These are phyloP conservation scores for Protobothrops flavoviridis DNA, from an alignment of 2,113 vertebrate genomes.

Conservation along the genomic window DNA sequence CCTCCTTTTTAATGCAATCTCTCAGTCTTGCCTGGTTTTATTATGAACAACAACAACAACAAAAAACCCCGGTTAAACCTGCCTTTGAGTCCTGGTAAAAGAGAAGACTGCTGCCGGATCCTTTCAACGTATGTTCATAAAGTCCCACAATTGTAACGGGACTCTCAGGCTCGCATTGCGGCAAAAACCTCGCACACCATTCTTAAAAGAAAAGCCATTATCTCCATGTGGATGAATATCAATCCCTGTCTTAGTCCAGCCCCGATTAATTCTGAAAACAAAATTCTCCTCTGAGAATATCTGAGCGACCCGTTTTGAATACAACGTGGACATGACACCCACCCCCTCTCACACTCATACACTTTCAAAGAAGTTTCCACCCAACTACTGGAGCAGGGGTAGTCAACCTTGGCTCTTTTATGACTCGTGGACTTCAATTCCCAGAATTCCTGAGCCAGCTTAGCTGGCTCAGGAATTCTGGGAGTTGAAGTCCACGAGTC, in stretches of 20 bases:
- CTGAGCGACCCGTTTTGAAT: neutral
- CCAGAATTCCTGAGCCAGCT: no score
- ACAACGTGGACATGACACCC: neutral
- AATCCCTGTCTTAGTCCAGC: neutral
- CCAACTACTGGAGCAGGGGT: neutral
- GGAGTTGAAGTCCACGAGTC: no score
- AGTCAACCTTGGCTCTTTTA: no score
- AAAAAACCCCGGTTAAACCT: neutral
- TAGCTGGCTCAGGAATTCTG: no score
- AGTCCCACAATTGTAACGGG: no score
- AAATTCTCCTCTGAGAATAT: neutral
- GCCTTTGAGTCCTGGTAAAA: neutral
- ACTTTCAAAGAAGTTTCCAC: neutral
- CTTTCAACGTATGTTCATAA: neutral
- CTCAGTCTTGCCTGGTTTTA: neutral
- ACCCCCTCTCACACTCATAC: neutral
- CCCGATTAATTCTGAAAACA: neutral
- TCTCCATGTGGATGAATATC: neutral
- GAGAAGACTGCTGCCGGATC: neutral
- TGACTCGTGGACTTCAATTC: no score
- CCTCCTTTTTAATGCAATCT: neutral
- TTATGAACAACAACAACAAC: neutral
- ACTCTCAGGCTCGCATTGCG: neutral
- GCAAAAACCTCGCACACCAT: neutral
- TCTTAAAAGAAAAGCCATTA: neutral